Percentiles rank a stretch among this genome's conserved stretches.
Evolutionary conservation across 2,113 vertebrate genomes (phyloP).

Genomic region (Saimiri boliviensis): DNA sequence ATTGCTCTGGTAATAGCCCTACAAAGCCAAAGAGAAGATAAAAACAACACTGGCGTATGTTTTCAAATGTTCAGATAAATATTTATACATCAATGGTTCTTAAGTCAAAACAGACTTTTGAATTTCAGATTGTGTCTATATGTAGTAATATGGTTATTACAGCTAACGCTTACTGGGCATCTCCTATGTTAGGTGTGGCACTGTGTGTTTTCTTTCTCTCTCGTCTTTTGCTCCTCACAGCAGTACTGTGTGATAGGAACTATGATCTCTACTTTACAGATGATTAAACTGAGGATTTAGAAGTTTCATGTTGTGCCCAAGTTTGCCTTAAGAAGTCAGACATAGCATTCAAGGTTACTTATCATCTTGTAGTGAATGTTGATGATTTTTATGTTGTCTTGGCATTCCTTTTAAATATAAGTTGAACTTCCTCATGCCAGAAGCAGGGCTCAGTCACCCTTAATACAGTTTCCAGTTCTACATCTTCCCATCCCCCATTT

Average conservation of each 20-base stretch:
- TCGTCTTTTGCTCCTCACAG: not conserved
- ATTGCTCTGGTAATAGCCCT: slow-evolving; percentile 94
- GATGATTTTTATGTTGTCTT: not conserved
- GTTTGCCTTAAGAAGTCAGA: not conserved
- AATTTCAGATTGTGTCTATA: not conserved
- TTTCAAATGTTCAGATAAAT: not conserved
- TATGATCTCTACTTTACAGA: not conserved
- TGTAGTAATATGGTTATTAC: not conserved
- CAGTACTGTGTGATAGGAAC: not conserved
- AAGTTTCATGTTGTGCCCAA: not conserved
- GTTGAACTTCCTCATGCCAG: not conserved
- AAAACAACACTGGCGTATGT: not conserved
- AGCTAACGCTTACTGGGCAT: not conserved
- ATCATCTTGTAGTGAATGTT: not conserved
- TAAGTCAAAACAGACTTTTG: not conserved
- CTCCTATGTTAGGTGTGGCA: not conserved
- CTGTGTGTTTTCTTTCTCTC: not conserved
- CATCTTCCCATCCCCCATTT: not conserved
- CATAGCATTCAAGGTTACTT: not conserved
- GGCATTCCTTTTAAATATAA: not conserved
- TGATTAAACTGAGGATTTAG: not conserved
- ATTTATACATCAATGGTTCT: not conserved
- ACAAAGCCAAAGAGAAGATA: slow-evolving; percentile 54
- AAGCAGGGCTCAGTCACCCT: not conserved
- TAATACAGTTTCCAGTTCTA: not conserved